Base-by-base conservation (phyloP, 2,113 vertebrate species). In the Phocoena phocoena region DNA sequence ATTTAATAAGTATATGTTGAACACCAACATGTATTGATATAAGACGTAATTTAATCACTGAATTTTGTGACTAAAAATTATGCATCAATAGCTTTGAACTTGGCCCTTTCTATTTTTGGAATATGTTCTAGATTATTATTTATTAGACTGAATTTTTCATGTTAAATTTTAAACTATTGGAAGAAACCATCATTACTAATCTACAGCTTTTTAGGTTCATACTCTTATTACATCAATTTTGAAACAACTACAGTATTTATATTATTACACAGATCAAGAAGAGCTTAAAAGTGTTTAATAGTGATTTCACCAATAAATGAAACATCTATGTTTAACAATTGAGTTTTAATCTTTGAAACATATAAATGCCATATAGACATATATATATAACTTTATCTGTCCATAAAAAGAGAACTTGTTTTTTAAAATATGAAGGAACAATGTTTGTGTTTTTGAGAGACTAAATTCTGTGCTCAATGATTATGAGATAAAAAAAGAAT, bases 261-360 rank as follows among this genome's bases (percentile, higher is more conserved):
- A 58, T 97, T 92, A 33, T 84, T 79, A 97, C 93, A 97, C 90
- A 97, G 89, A 41, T 93, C 76, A 94, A 94, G 83, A 97, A 95
- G 92, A 96, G 74, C 86, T 98, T 82, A 87, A 76, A 93, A 87
- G 1, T 81, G 10, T 60, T 67, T 95, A 74, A 38, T 79, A 23
- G 5, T 23, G 89, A 18, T 53, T 90, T n/a, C 21, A 96, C 38
- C 47, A 90, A 93, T 74, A 80, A 95, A 98, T n/a, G 53, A 87
- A 94, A 95, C 11, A n/a, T 87, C 89, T 97, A 92, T 97, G 31
- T 86, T 80, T 98, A 92, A 62, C 79, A 97, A 97, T 1, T 81
- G 67, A 82, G 5, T 67, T 36, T 67, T 87, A 65, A 81, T 38
- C 38, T 94, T 63, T 92, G 84, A 36, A 67, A 53, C 1, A 82